Conservation (phyloP, 2,113 vertebrate species). For the Podarcis muralis region DNA sequence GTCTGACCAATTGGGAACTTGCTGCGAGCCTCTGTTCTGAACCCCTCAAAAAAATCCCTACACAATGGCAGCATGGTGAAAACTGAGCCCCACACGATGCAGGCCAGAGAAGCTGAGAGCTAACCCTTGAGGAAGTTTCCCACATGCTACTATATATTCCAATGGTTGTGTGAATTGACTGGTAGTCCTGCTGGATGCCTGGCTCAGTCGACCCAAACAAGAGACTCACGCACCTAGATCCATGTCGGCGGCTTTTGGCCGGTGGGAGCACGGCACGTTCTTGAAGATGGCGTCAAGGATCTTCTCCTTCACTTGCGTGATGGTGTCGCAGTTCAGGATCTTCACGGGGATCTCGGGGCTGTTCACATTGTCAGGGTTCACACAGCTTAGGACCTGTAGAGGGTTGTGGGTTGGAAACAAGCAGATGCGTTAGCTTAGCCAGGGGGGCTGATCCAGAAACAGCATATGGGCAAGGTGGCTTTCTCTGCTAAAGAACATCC, state of each 20-base stretch:
- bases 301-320: conserved; percentile 98
- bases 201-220: not conserved
- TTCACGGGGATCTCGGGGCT: conserved; percentile 95
- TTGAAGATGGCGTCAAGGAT: conserved; percentile 98
- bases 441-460: rapidly evolving
- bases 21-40: too few species aligned
- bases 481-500: not conserved
- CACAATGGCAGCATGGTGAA: not conserved
- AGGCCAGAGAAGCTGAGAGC: not conserved
- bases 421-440: not conserved
- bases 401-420: not conserved
- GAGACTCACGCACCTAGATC: conserved; percentile 85
- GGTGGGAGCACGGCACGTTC: conserved; percentile 94
- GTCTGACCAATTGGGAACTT: too few species aligned
- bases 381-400: conserved; percentile 91
- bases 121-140: not conserved
- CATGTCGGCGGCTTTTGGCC: conserved; percentile 96
- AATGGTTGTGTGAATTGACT: too few species aligned
- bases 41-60: too few species aligned
- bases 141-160: not conserved
- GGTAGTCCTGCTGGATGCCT: too few species aligned
- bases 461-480: not conserved
- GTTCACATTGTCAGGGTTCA: conserved; percentile 94
- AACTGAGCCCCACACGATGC: not conserved
- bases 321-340: conserved; percentile 96